These are phyloP conservation scores for Caenorhabditis japonica DNA, from an alignment of 2,888 invertebrate genomes.

Conservation along the genomic window DNA sequence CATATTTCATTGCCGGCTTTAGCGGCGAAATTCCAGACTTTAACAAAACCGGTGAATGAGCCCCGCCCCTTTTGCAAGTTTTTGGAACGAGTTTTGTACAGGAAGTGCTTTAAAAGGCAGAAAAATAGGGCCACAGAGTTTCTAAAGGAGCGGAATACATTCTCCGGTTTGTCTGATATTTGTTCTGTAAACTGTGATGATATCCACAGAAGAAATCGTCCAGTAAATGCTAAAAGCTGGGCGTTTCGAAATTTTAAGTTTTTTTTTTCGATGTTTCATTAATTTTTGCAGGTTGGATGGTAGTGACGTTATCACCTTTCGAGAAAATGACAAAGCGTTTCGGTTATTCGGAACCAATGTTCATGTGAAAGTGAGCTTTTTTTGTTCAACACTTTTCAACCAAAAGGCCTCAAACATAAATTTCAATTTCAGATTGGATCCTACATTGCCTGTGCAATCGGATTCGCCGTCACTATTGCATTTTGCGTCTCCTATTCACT, in stretches of 20 bases:
- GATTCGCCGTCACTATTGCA: constrained; percentile 47
- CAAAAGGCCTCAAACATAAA: not conserved
- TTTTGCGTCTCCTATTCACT: constrained; percentile 51
- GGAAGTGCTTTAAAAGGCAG: too few relatives aligned
- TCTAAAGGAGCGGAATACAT: too few relatives aligned
- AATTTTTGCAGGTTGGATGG: constrained; percentile 54
- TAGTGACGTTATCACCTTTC: constrained; percentile 62
- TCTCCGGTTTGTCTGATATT: too few relatives aligned
- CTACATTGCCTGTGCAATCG: constrained; percentile 51
- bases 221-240: not conserved
- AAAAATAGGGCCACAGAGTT: too few relatives aligned
- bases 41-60: too few relatives aligned
- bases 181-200: too few relatives aligned
- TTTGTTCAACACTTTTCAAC: not conserved
- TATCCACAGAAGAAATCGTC: not conserved
- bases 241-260: not conserved
- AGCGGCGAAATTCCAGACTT: too few relatives aligned
- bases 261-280: not conserved
- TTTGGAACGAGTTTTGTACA: too few relatives aligned
- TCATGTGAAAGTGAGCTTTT: constrained; percentile 58
- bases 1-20: too few relatives aligned
- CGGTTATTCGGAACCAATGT: constrained; percentile 65
- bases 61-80: too few relatives aligned
- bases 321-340: constrained; percentile 65
- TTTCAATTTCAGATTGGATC: constrained; percentile 41